Conservation (phyloP, 2,797 vertebrate genomes). For the Microtus californicus region DNA sequence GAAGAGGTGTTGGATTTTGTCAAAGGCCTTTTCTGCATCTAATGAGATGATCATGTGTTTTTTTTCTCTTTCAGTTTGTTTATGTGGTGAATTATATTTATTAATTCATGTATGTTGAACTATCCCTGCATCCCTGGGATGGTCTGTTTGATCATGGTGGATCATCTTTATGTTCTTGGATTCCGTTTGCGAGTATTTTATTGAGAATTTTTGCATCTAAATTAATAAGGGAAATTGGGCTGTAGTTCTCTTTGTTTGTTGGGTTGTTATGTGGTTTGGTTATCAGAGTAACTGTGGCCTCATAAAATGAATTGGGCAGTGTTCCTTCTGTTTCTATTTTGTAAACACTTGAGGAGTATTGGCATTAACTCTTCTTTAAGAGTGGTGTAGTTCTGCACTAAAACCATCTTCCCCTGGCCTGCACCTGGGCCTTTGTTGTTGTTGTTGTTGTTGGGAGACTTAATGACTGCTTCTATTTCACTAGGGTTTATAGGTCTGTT, state of each 20-base stretch:
- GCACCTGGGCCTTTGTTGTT: not conserved
- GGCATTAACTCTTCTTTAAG: not conserved
- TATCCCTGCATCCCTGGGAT: not conserved
- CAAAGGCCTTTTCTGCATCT: not conserved
- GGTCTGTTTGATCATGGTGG: not conserved
- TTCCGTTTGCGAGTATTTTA: not conserved
- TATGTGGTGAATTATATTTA: not conserved
- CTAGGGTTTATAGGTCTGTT: not conserved
- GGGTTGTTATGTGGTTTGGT: not conserved
- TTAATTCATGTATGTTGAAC: not conserved
- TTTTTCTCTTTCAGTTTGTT: not conserved
- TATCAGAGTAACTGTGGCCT: not conserved
- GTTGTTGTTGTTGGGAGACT: not conserved
- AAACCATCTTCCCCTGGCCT: not conserved
- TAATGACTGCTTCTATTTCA: not conserved
- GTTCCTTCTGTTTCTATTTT: not conserved
- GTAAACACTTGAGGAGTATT: not conserved
- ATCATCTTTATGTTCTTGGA: not conserved
- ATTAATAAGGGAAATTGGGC: not conserved
- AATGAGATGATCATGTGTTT: not conserved
- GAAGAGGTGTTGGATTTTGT: not conserved
- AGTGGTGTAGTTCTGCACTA: not conserved
- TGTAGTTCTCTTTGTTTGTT: not conserved
- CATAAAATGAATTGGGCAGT: not conserved
- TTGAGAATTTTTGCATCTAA: not conserved